Base-by-base conservation (phyloP, 2,888 invertebrate species). In the Drosophila hawaiiensis region DNA sequence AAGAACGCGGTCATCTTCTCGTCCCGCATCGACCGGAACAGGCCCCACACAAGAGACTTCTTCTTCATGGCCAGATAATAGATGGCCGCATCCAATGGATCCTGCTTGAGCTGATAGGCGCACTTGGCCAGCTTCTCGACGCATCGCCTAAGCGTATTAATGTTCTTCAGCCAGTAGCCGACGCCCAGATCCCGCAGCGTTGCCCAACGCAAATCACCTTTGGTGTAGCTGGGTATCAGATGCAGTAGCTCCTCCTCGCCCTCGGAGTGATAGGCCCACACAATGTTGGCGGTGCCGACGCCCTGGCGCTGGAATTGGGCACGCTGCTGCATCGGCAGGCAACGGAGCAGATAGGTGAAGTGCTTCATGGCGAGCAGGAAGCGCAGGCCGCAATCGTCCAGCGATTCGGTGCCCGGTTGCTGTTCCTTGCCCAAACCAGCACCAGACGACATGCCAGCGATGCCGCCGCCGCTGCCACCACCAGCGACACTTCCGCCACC, bases 191-290 rank as follows among this genome's bases (percentile, higher is more conserved):
- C 98, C 80, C 97, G 96, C 88, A 99, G 94, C 31, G 97, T 97
- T 2, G 95, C 94, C 99, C 99, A 99, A 55, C 96, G 97, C 0
- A 97, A 96, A 86, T 96, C 96, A 1, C 96, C 96, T 92, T 97
- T 97, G 0, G 96, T 95, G 84, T 97, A 97, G 0, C 97, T 97
- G 0, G 99, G 99, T 79, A 98, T 96, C 59, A 98, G 94, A 68
- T 97, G 96, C 19, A 99, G 94, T 65, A 99, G 94, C 92, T 99
- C 99, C 88, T 99, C 99, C 92, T 99, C 98, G 28, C 98, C 97
- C 94, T 99, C 99, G 0, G 99, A 99, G 93, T 99, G 99, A 94
- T 98, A 99, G 0, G 99, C 99, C 99, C 99, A 99, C 4, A 99
- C 99, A 28, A 99, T 95, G 93, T 99, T 98, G 84, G 98, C 97